A percentile compares a stretch with the other conserved stretches of the same genome.
phyloP scores from a whole-genome alignment of 2,888 invertebrate genomes.

The Oegoconia quadripuncta region DNA sequence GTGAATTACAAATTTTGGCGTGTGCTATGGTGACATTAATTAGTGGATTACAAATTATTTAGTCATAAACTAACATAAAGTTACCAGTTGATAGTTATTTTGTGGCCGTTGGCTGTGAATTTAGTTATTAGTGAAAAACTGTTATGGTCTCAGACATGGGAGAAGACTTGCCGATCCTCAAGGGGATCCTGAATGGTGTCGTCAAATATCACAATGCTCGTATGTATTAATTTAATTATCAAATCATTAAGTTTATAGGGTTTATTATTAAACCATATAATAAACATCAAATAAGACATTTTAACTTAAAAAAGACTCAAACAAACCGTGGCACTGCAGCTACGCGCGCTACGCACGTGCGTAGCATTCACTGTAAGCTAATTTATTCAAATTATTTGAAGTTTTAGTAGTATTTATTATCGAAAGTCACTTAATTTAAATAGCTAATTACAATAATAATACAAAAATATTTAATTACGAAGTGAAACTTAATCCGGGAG shows the following conservation, averaged over 20 bases:
- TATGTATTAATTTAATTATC: constrained; percentile 79
- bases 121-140: constrained; percentile 68
- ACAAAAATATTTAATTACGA: background rate
- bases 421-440: too few relatives aligned
- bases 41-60: constrained; percentile 41
- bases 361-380: background rate
- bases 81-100: constrained; percentile 66
- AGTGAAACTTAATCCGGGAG: too few relatives aligned
- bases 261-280: too few relatives aligned
- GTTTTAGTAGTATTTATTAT: background rate
- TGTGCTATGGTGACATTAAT: constrained; percentile 62
- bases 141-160: constrained; percentile 84
- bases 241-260: constrained; percentile 15
- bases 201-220: constrained; percentile 96
- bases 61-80: constrained; percentile 52
- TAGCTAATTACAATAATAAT: too few relatives aligned
- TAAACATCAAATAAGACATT: too few relatives aligned
- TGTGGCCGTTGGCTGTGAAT: constrained; percentile 75
- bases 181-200: constrained; percentile 93
- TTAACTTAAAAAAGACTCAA: background rate
- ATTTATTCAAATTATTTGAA: background rate
- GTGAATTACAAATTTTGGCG: constrained; percentile 35
- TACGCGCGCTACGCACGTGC: constrained; percentile 9
- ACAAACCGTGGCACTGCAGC: constrained; percentile 1
- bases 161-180: constrained; percentile 94